Evolutionary conservation across 2,888 invertebrate genomes (phyloP), one percentile per base, ranked within the genome.

Genomic region (Pollenia griseotomentosa): DNA sequence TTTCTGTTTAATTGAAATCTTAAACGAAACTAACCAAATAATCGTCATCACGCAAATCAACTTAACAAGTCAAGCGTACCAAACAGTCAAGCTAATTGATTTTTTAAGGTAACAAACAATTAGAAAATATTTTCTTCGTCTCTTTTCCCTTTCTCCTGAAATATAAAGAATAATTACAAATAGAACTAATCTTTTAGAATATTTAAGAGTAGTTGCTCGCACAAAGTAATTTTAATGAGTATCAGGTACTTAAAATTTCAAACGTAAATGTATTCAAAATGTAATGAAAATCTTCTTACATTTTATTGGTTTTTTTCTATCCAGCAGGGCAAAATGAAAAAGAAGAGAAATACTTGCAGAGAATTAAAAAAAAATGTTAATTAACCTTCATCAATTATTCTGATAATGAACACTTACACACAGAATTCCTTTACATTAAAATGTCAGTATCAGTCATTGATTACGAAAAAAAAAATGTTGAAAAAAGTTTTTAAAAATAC

Each of bases 301-400:
- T 33, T 33, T 33, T 33, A 44, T 73, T 65, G 40, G 11, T 77
- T 55, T 59, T 16, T 23, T 40, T 40, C 19, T 23, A 33, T 14
- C 42, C 12, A 53, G 53, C 33, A 19, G 33, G 16, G 66, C 16
- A 70, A 40, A 40, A 4, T 12, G 23, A 14, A 46, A 44, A 16
- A 48, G 19, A 40, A 42, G 23, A 42, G 23, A n/a, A 19, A 68
- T 81, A 40, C 65, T 82, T 73, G 11, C 16, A 44, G 7, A 16
- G 42, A 42, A 57, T 11, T 10, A 7, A 55, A 74, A 70, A 48
- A 8, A 23, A 70, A 75, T 44, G 70, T 63, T 80, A 86, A 86
- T 83, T 86, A 86, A 86, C 79, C 83, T 46, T 71, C 75, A 83
- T 86, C 86, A 86, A 86, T 83, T 83, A 83, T 75, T 55, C 77